phyloP scores from a whole-genome alignment of 2,113 vertebrate genomes.

The Sinocyclocheilus maitianheensis region DNA sequence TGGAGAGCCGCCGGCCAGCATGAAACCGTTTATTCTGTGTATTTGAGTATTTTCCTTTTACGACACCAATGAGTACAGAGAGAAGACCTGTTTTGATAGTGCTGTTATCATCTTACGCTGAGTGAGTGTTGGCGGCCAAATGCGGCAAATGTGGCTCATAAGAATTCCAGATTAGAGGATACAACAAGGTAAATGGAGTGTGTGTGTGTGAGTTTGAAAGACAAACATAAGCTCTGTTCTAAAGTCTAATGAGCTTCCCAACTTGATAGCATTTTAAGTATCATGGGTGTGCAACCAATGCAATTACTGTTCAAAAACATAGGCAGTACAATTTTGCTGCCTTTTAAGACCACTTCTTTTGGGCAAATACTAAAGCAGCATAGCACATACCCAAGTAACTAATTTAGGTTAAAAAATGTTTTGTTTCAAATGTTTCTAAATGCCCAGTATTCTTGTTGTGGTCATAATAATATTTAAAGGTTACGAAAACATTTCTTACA shows the following conservation, averaged over 20 bases:
- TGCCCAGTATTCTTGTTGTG: too few relatives aligned
- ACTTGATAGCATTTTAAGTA: neutral
- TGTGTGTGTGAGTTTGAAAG: neutral
- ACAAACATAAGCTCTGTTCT: neutral
- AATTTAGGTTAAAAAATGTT: neutral
- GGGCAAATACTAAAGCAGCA: neutral
- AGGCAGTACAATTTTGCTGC: neutral
- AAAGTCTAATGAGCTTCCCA: neutral
- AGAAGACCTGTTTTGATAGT: slow-evolving; percentile 40
- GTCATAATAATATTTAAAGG: too few relatives aligned
- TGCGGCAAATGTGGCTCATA: slow-evolving; percentile 29
- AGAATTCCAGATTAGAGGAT: slow-evolving; percentile 30
- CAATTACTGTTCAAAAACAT: neutral
- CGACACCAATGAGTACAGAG: slow-evolving; percentile 20
- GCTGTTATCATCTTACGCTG: slow-evolving; percentile 39
- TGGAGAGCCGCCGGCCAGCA: neutral
- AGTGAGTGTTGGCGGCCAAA: slow-evolving; percentile 37
- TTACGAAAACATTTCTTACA: too few relatives aligned
- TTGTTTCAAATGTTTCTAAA: too few relatives aligned
- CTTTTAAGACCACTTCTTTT: slow-evolving; percentile 11
- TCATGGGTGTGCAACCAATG: neutral
- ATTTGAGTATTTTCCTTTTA: slow-evolving; percentile 38
- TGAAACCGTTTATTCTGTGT: slow-evolving; percentile 37
- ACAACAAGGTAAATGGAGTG: slow-evolving; percentile 25
- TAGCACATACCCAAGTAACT: neutral